Evolutionary conservation across 2,113 vertebrate species (phyloP), one percentile per base, ranked within the genome.

Genomic region (Forbesichthys papilliferus): DNA sequence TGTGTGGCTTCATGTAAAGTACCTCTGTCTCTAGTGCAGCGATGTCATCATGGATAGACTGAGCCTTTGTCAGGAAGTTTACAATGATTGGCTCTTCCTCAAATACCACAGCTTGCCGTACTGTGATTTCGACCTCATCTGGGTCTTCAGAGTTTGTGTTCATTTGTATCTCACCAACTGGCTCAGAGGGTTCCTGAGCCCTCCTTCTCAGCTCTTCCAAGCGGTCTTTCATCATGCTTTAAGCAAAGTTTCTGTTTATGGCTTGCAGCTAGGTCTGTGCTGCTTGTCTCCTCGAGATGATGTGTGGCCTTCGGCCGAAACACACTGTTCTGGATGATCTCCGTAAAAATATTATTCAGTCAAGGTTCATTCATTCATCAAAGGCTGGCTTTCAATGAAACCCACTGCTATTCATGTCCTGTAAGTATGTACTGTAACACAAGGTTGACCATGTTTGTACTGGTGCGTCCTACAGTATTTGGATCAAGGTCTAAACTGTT

Each of bases 51-150:
- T 94, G 92, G 69, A 99, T 91, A 66, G 90, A 90, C 64, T 96
- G 94, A 61, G 94, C 92, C 73, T 97, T 95, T 0, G 91, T 86
- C 58, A 98, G 86, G 66, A 96, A 93, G 77, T 92, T 93, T 64
- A 96, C 93, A 68, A 95, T 89, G 68, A 96, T 42, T 6, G 96
- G 96, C 69, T 98, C 95, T 73, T 85, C 91, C 74, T 98, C 96
- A 52, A 96, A 98, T 78, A 98, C 87, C 71, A 98, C 93, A 49
- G 95, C 96, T 86, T 95, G 91, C 62, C 93, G 94, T 36, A 20
- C 74, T 3, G 78, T 58, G 71, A 73, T 68, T 59, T 51, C 77
- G 0, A 61, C 61, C 0, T 74, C 88, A 64, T 91, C 77, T 8
- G 86, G 81, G 5, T 85, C 90, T 2, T 82, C 77, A 4, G 61